These are phyloP conservation scores for Xestoiulus laeticollis DNA, from an alignment of 2,888 invertebrate genomes.

Conservation along the genomic window DNA sequence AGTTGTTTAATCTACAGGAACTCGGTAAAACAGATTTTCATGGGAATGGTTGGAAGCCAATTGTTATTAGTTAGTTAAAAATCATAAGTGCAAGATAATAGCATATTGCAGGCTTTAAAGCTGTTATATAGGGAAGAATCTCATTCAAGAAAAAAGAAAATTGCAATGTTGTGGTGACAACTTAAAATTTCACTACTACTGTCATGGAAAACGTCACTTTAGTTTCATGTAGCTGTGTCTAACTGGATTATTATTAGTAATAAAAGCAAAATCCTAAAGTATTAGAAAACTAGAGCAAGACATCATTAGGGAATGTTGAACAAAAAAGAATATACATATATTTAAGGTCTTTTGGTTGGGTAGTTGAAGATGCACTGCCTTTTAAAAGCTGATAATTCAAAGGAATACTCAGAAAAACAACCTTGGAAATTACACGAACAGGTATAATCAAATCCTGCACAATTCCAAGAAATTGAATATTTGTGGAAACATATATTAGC, in stretches of 20 bases:
- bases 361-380: background rate
- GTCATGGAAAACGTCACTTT: background rate
- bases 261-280: background rate
- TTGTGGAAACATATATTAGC: background rate
- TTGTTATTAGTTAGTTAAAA: background rate
- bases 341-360: background rate
- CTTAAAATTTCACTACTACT: background rate
- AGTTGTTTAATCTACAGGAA: background rate
- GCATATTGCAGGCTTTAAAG: background rate
- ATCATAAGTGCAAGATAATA: background rate
- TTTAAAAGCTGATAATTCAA: too few species aligned
- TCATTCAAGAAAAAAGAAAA: background rate
- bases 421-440: background rate
- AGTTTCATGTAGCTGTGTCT: too few species aligned
- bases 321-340: background rate
- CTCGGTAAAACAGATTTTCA: background rate
- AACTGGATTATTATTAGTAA: too few species aligned
- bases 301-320: background rate
- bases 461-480: background rate
- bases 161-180: background rate
- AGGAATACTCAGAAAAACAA: background rate
- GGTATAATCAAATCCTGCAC: background rate
- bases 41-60: constrained; percentile 36
- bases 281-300: background rate
- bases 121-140: background rate